Base-by-base conservation (phyloP, 1,140 invertebrate genomes). In the Trypoxylus dichotomus region DNA sequence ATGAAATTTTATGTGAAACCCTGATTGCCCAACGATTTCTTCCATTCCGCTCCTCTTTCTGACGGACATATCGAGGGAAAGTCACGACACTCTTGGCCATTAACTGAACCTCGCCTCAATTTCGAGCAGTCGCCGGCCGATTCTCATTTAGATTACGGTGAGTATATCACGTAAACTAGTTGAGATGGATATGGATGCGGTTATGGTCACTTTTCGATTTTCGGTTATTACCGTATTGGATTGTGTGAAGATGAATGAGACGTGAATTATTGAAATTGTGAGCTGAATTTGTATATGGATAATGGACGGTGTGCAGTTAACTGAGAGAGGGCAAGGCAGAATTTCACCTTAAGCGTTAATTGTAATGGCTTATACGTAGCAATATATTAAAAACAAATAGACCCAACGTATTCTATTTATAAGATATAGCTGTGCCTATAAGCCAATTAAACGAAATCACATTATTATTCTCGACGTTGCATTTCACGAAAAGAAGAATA, bases 91-190 rank as follows among this genome's bases (percentile, higher is more conserved):
- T 63, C 42, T n/a, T 15, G 13, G 27, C 29, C 63, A 60, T 60
- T 41, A 71, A 54, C 6, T 19, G 47, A 74, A 74, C 32, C 32
- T 47, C 43, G 74, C 47, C 77, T 71, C 63, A 19, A 54, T 54
- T 54, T 71, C 63, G 15, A 71, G 29, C 63, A 71, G 27, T 29
- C 63, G n/a, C 24, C 63, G 63, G 25, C 78, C 76, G 80, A 81
- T 81, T 68, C 79, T 81, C 77, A 81, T 81, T 81, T 81, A 81
- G 80, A 81, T 81, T 80, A 76, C 76, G 78, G 78, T 60, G 60
- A 54, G 63, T 80, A 75, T 77, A 63, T 77, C 79, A 74, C 78
- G 77, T 79, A 78, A 79, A 79, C 77, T 79, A 79, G 78, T 79
- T 72, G 77, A 58, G 47, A 54, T 54, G 47, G 15, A 43, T 43